Evolutionary conservation across 2,888 invertebrate genomes (phyloP).

Genomic region (Salticus scenicus): DNA sequence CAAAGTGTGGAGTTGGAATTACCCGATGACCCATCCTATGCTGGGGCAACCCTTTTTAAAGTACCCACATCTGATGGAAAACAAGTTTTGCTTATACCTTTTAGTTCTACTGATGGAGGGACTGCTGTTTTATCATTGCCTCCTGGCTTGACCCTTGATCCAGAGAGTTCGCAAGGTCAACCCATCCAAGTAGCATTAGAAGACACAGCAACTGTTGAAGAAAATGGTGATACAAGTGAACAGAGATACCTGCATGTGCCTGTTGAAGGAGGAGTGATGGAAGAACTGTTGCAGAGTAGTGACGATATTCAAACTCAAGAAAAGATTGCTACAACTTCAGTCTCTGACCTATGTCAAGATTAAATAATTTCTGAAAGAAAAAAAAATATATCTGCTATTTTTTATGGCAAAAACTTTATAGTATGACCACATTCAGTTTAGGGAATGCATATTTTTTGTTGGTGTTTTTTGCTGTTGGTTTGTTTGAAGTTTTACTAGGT

Average conservation of each 20-base stretch:
- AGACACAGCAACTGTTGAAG: conserved; percentile 27
- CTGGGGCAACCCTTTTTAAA: conserved; percentile 47
- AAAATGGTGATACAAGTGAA: conserved; percentile 30
- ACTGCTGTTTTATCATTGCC: conserved; percentile 54
- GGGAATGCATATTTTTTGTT: not conserved
- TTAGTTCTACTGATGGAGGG: conserved; percentile 44
- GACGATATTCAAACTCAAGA: conserved; percentile 34
- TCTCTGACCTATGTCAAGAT: not conserved
- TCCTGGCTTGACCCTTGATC: conserved; percentile 45
- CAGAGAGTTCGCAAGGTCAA: conserved; percentile 8
- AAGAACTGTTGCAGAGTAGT: conserved; percentile 24
- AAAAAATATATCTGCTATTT: too few relatives aligned
- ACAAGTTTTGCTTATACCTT: conserved; percentile 45
- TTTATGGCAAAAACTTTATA: too few relatives aligned
- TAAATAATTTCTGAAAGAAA: not conserved
- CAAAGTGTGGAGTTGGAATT: conserved; percentile 56
- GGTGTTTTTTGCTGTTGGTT: not conserved
- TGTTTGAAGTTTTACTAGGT: not conserved
- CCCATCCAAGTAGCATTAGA: conserved; percentile 46
- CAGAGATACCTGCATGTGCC: conserved; percentile 46
- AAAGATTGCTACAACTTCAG: conserved; percentile 7
- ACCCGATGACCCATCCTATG: conserved; percentile 44
- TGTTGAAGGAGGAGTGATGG: conserved; percentile 41
- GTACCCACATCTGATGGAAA: conserved; percentile 68
- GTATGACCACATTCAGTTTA: not conserved